Evolutionary conservation across 2,113 vertebrate species (phyloP).

Genomic region (Brachionichthys hirsutus): DNA sequence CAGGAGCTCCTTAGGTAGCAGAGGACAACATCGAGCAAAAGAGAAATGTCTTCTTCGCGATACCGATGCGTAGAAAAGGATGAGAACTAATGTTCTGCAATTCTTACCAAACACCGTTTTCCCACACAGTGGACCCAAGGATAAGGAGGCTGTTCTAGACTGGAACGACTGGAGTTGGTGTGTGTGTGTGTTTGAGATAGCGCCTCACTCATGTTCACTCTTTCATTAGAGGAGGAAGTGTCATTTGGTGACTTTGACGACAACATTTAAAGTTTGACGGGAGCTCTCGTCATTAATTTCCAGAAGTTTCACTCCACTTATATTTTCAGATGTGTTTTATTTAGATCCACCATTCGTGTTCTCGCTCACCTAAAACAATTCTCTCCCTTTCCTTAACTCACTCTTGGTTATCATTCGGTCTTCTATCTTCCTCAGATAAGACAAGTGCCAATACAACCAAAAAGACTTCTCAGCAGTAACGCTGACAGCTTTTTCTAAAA

Average conservation of each 20-base stretch:
- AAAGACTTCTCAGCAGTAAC: slow-evolving; percentile 26
- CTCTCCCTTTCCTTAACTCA: slow-evolving; percentile 21
- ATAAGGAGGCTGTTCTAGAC: slow-evolving; percentile 35
- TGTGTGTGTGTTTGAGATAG: slow-evolving; percentile 9
- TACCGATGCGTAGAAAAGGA: too few relatives aligned
- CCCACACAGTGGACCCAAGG: slow-evolving; percentile 43
- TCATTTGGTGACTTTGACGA: slow-evolving; percentile 44
- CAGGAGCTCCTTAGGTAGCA: too few relatives aligned
- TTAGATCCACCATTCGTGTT: slow-evolving; percentile 4
- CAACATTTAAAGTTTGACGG: slow-evolving; percentile 30
- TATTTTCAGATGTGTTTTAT: slow-evolving; percentile 13
- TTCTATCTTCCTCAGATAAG: slow-evolving; percentile 39
- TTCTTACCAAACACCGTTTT: slow-evolving; percentile 63
- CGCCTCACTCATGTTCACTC: too few relatives aligned
- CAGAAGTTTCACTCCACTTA: slow-evolving; percentile 21
- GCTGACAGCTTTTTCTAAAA: slow-evolving; percentile 56
- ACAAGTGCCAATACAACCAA: slow-evolving; percentile 21
- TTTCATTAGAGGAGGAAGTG: slow-evolving; percentile 24
- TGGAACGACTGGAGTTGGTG: slow-evolving; percentile 27
- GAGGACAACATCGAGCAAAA: too few relatives aligned
- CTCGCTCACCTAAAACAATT: slow-evolving; percentile 6
- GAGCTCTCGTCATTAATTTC: slow-evolving; percentile 12
- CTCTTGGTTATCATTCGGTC: slow-evolving; percentile 13
- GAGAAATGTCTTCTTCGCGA: too few relatives aligned
- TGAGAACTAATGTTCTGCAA: slow-evolving; percentile 74